Conservation (phyloP, 2,113 vertebrate species). For the Heterocephalus glaber region DNA sequence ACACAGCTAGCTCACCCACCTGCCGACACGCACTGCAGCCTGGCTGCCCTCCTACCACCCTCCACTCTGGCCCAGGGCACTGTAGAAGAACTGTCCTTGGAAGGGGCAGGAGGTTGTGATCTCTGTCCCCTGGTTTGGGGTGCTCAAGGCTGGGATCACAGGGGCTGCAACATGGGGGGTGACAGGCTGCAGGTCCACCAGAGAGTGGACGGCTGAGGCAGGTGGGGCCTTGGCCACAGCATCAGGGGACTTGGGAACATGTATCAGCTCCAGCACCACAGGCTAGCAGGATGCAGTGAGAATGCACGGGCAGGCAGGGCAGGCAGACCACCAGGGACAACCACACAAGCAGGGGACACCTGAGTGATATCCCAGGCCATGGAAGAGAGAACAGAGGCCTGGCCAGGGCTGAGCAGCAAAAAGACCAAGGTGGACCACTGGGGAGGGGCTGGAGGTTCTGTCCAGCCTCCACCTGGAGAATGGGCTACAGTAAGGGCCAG, state of each 20-base stretch:
- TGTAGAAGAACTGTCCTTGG: background rate
- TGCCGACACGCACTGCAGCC: background rate
- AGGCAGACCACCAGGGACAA: background rate
- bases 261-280: background rate
- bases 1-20: background rate
- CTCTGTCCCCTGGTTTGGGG: background rate
- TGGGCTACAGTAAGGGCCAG: background rate
- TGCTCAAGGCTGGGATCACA: background rate
- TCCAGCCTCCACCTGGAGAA: accelerated
- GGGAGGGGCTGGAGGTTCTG: background rate
- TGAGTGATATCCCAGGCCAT: background rate
- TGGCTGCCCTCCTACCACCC: background rate
- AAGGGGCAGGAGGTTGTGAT: background rate
- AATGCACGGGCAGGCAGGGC: accelerated
- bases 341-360: background rate
- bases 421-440: accelerated
- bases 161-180: background rate
- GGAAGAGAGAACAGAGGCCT: background rate
- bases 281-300: background rate
- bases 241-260: background rate
- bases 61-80: background rate
- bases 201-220: background rate
- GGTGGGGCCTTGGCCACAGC: background rate
- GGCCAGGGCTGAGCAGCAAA: background rate
- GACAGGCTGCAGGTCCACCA: background rate